A percentile compares a stretch with the other conserved stretches of the same genome.
These are phyloP conservation scores for Platycheirus albimanus DNA, from an alignment of 2,888 invertebrate genomes.

Conservation along the genomic window DNA sequence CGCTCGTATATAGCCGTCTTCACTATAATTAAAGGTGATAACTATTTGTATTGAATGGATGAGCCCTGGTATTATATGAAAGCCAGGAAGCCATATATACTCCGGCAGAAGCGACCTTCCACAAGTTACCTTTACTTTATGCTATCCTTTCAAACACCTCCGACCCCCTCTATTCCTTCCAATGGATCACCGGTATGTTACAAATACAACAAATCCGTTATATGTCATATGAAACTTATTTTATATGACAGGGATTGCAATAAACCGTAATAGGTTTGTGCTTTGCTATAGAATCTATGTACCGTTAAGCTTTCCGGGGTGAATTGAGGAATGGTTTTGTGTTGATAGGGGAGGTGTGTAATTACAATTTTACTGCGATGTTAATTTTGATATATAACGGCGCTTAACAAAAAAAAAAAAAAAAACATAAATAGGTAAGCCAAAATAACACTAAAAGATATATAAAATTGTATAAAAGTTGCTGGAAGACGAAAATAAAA, in stretches of 20 bases:
- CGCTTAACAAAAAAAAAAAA: constrained; percentile 22
- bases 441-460: too few species aligned
- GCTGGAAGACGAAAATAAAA: constrained; percentile 24
- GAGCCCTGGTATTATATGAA: constrained; percentile 43
- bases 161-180: neutral
- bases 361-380: constrained; percentile 62
- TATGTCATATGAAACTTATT: constrained; percentile 59
- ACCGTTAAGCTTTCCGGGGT: constrained; percentile 25
- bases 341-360: constrained; percentile 14
- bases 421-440: constrained; percentile 5
- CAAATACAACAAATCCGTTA: constrained; percentile 60
- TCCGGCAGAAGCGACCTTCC: constrained; percentile 22
- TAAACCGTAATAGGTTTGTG: constrained; percentile 58
- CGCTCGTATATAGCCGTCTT: neutral
- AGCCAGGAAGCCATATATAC: constrained; percentile 27
- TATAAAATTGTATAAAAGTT: neutral
- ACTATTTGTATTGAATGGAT: constrained; percentile 56
- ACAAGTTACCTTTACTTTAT: constrained; percentile 15
- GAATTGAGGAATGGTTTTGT: neutral
- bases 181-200: constrained; percentile 7
- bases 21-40: constrained; percentile 58
- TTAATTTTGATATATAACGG: constrained; percentile 51
- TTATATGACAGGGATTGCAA: constrained; percentile 60
- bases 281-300: constrained; percentile 19
- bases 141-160: neutral